Percentiles rank a stretch among this genome's conserved stretches.
Conservation (phyloP, 92 coral and sea anemone species). For the Zoanthus gigantus region DNA sequence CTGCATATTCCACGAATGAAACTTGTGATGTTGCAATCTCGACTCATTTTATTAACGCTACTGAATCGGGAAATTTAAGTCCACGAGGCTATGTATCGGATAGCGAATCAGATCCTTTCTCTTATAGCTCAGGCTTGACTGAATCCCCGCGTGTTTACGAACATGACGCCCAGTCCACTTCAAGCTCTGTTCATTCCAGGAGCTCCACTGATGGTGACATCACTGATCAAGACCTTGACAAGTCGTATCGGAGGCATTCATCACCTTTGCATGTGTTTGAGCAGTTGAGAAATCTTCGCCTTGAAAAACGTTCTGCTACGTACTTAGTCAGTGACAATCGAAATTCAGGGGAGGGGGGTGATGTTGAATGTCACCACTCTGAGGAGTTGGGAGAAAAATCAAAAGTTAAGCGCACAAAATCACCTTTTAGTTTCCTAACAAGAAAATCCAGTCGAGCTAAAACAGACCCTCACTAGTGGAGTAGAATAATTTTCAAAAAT, state of each 20-base stretch:
- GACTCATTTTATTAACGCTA: not conserved
- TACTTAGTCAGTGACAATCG: conserved; percentile 8
- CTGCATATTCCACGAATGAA: not conserved
- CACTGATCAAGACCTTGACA: conserved; percentile 1
- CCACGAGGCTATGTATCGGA: not conserved
- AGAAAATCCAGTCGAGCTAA: conserved; percentile 34
- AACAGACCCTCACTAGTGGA: conserved; percentile 10
- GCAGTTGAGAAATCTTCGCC: conserved; percentile 28
- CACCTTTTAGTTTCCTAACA: conserved; percentile 37
- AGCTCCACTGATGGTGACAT: conserved; percentile 32
- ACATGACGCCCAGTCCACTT: conserved; percentile 17
- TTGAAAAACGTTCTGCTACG: conserved; percentile 33
- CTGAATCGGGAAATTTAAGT: conserved; percentile 14
- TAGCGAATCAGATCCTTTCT: conserved; percentile 38
- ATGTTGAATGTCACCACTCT: not conserved
- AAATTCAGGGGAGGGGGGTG: conserved; percentile 11
- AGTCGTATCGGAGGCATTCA: conserved; percentile 23
- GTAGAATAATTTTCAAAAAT: not conserved
- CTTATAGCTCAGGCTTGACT: conserved; percentile 10
- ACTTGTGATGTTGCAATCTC: not conserved
- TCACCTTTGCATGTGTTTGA: conserved; percentile 41
- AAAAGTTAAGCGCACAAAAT: conserved; percentile 12
- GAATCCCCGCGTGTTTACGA: conserved; percentile 15
- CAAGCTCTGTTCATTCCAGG: conserved; percentile 26
- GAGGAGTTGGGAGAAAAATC: not conserved